Base-by-base conservation (phyloP, 2,113 vertebrate genomes). In the Myodes glareolus region DNA sequence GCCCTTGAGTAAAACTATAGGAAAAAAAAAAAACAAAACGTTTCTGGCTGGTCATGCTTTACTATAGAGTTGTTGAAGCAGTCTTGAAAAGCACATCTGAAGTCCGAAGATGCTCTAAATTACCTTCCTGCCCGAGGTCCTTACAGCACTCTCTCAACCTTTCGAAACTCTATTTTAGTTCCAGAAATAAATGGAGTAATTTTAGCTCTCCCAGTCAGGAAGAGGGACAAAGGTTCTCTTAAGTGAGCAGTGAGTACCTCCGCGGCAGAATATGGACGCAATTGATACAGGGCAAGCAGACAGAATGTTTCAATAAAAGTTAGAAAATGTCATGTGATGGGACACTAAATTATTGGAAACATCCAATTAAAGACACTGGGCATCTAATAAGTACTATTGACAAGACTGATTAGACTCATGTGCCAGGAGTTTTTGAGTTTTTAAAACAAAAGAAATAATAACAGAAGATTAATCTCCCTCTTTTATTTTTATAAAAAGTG, bases 141-240 rank as follows among this genome's bases (percentile, higher is more conserved):
- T 96, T 73, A 89, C 2, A 90, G 45, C 52, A 61, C 42, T 63
- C 55, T 80, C 47, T 81, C 82, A 33, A 21, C 25, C 9, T 95
- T 77, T 45, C 29, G 50, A 92, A 93, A 95, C 50, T 80, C 0
- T 76, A 95, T 90, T 95, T 82, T 65, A 76, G 42, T 90, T 68
- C 31, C 47, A 67, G 80, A 92, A 90, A 90, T 92, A 95, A 95
- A 90, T 52, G 50, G 17, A 89, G 52, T 94, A 90, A 92, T 94
- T 96, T 94, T 73, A 31, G 45, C 8, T 92, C 23, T 77, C n/a
- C 47, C 47, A 81, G 39, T 55, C 63, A 73, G 63, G 27, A 13
- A 91, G 8, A 91, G 84, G 36, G 55, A 68, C n/a, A 58, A 58
- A 81, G 11, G 47, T 80, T 29, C 42, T 84, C 39, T 77, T 78